These are phyloP conservation scores for Dynastes maya DNA, from an alignment of 2,888 invertebrate genomes.

Conservation along the genomic window DNA sequence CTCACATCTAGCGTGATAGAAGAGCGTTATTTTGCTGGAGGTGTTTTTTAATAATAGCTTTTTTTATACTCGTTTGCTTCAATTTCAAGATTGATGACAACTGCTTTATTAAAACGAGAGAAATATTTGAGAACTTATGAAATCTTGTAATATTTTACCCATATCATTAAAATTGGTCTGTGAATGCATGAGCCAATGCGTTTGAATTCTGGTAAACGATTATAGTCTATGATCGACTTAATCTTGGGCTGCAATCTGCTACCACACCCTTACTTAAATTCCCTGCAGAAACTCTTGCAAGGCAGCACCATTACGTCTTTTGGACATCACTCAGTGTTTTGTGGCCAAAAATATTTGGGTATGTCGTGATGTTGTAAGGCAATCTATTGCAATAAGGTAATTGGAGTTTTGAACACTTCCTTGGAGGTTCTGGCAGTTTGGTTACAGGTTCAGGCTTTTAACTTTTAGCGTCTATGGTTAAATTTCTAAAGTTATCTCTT, in stretches of 20 bases:
- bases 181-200: conserved; percentile 83
- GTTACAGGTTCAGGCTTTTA: conserved; percentile 69
- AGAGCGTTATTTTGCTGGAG: too few species aligned
- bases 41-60: too few species aligned
- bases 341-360: conserved; percentile 87
- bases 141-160: too few species aligned
- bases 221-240: conserved; percentile 83
- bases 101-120: too few species aligned
- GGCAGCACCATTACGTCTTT: conserved; percentile 78
- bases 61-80: too few species aligned
- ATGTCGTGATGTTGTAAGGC: conserved; percentile 86
- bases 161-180: conserved; percentile 73
- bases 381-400: conserved; percentile 81
- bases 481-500: conserved; percentile 79
- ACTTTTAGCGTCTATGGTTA: conserved; percentile 78
- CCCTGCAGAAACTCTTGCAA: conserved; percentile 88
- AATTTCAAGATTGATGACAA: too few species aligned
- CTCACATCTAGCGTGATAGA: too few species aligned
- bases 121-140: too few species aligned
- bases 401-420: conserved; percentile 80
- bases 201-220: conserved; percentile 84
- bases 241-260: conserved; percentile 81
- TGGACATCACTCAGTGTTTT: conserved; percentile 76
- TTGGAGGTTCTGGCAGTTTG: conserved; percentile 75
- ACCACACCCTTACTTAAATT: conserved; percentile 89